phyloP scores from a whole-genome alignment of 2,797 vertebrate species.

The Cuculus canorus region DNA sequence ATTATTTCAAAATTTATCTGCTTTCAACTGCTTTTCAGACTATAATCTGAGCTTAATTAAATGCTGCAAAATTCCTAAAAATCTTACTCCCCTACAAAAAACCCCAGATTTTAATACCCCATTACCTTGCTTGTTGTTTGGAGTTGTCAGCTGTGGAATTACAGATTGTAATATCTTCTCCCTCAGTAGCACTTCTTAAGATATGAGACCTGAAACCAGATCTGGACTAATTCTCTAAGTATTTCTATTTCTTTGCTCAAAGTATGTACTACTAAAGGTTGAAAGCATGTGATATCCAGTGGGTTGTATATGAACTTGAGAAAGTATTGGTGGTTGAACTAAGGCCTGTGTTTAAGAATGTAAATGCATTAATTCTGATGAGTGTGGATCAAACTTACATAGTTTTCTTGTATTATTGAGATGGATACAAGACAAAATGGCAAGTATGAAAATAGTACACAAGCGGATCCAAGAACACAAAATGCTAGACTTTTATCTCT shows the following conservation, averaged over 20 bases:
- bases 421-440: background rate
- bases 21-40: background rate
- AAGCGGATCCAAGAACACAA: background rate
- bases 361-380: background rate
- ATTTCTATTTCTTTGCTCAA: background rate
- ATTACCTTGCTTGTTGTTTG: background rate
- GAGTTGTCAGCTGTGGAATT: background rate
- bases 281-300: background rate
- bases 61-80: background rate
- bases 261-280: background rate
- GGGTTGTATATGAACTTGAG: background rate
- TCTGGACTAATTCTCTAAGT: background rate
- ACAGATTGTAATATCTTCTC: background rate
- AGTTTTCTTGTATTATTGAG: background rate
- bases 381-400: background rate
- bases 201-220: background rate
- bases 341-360: background rate
- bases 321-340: background rate
- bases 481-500: background rate
- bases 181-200: background rate
- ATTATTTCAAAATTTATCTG: background rate
- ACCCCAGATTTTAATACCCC: background rate
- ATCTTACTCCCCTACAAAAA: accelerated
- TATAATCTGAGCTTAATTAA: background rate
- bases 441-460: background rate